phyloP scores from a whole-genome alignment of 2,888 invertebrate species.

The Oxyteleia sp. region DNA sequence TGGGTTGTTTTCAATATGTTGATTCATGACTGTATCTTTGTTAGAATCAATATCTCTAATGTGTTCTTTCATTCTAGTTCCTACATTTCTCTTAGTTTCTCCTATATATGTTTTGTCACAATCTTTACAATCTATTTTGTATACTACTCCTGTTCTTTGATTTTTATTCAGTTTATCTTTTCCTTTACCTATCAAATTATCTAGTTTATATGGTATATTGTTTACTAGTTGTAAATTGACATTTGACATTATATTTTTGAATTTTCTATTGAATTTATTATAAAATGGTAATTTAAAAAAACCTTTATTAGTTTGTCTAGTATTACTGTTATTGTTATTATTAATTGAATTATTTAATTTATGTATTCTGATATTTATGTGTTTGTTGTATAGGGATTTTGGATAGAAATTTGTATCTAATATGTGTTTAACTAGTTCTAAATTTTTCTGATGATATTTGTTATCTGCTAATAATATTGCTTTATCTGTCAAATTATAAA shows the following conservation, averaged over 20 bases:
- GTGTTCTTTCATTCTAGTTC: too few relatives aligned
- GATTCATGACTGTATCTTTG: neutral
- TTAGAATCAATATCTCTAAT: neutral
- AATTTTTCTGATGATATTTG: neutral
- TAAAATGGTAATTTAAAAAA: neutral
- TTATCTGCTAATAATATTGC: neutral
- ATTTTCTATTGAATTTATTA: neutral
- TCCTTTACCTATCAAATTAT: neutral
- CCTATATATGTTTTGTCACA: too few relatives aligned
- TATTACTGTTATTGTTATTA: neutral
- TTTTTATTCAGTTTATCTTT: neutral
- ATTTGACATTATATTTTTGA: neutral
- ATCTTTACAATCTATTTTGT: neutral
- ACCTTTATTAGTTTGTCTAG: neutral
- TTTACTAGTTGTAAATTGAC: neutral
- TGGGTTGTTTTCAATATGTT: neutral
- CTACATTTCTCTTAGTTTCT: too few relatives aligned
- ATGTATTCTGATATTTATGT: neutral
- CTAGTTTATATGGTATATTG: neutral
- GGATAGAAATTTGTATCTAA: neutral
- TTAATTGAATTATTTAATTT: neutral
- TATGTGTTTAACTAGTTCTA: neutral
- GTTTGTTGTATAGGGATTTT: neutral
- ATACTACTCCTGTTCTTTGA: neutral
- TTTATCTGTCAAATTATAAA: neutral